Base-by-base conservation (phyloP, 1,140 invertebrate species). In the Drosophila sturtevanti region DNA sequence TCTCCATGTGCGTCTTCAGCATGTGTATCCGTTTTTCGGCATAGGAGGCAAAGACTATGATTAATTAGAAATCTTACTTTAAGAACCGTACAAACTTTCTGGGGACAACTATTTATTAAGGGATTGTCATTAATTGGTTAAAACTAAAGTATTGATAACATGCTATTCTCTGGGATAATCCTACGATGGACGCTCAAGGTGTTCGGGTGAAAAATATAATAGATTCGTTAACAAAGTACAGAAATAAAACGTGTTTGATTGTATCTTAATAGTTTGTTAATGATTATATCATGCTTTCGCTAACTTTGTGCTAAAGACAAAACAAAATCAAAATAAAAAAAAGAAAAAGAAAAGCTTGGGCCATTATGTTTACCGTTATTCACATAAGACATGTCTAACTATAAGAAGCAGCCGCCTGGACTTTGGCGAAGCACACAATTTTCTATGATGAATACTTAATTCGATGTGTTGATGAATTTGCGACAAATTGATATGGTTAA, bases 21-120 rank as follows among this genome's bases (percentile, higher is more conserved):
- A 91, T 91, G 24, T 91, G 90, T 7, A 91, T 71, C 0, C 90
- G 78, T 56, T 91, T 91, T 41, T 91, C 90, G 7, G 72, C 70
- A 61, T 91, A 91, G 0, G 90, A 91, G 4, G 73, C 76, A 60
- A 91, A 91, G 38, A 80, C 90, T 91, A 27, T 5, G 54, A 10
- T 37, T 41, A 41, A 37, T 14, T 4, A 48, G 48, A 14, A 48
- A 16, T 48, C 16, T 48, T 48, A 48, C 2, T 48, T 48, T 0
- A 48, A 48, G 16, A 21, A 1, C 16, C 16, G 41, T 3, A 11
- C 16, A 21, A 48, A 48, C 16, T 21, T 2, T 21, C 2, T 9
- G 41, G 16, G 16, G 41, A 9, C 16, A 48, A 48, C 41, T 54
- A 37, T 38, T 54, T 73, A 51, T 38, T 41, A 18, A 56, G 27